Evolutionary conservation across 2,888 invertebrate species (phyloP), one percentile per base, ranked within the genome.

Genomic region (Microplitis deprimator): DNA sequence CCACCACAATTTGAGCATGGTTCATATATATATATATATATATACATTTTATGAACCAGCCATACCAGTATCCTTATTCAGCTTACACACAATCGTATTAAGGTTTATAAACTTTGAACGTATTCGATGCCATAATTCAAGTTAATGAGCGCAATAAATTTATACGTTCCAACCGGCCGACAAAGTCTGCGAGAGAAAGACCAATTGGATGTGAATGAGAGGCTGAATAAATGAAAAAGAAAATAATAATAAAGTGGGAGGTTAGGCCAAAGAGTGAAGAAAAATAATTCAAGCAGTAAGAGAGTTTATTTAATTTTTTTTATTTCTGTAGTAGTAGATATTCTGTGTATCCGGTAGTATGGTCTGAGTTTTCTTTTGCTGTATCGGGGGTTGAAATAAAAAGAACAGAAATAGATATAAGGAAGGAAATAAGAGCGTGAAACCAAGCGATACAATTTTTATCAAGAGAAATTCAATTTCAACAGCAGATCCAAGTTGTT

Each of bases 391-490:
- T 59, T 60, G 68, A 74, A 50, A 69, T 39, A 59, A 39, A 61
- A 65, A 13, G 5, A 75, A 17, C 7, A 70, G 50, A 59, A 73
- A 29, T 77, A 68, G 61, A 20, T 61, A 71, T 68, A 68, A 74
- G 62, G 50, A 68, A 39, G 67, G 38, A 73, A 67, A 59, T 29
- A 59, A 40, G 61, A 62, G 68, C 79, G 72, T 38, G 71, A 76
- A 69, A 75, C 73, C 60, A 39, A 79, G 79, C 84, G 83, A 86
- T 86, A 85, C 82, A 82, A 84, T 86, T 86, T 85, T 86, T 86
- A 86, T 86, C 85, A 84, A 85, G 85, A 86, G 85, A 85, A 86
- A 86, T 88, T 87, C 85, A 87, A 88, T 87, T 86, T 86, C 82
- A 83, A 75, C 81, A 81, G 81, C 81, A 81, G 81, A 83, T 38